These are phyloP conservation scores for Palythoa caribaeorum DNA, from an alignment of 92 coral and sea anemone genomes.

Conservation along the genomic window DNA sequence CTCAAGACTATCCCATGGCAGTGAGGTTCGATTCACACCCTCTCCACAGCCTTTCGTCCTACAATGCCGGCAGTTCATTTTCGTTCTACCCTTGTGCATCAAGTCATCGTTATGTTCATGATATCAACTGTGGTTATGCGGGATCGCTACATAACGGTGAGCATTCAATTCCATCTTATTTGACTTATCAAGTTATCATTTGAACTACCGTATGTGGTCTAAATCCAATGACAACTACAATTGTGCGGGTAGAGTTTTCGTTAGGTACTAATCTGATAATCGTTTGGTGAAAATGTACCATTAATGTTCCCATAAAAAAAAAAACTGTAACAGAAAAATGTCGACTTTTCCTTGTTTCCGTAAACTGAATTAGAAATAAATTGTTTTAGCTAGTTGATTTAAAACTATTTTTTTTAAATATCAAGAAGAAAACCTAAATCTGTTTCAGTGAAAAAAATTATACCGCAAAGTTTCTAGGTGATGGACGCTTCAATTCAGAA, in stretches of 20 bases:
- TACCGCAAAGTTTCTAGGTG: not conserved
- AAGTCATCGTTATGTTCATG: constrained; percentile 90
- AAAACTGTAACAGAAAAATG: not conserved
- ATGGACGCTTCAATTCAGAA: not conserved
- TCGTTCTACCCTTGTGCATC: constrained; percentile 90
- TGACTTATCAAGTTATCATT: constrained; percentile 23
- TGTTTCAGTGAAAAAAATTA: not conserved
- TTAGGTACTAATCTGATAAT: not conserved
- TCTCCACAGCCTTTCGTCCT: constrained; percentile 81
- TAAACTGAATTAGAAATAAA: not conserved
- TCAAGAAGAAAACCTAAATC: not conserved
- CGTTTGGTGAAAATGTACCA: not conserved
- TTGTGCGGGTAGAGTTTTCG: not conserved
- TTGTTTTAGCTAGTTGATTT: not conserved
- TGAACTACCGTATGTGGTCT: not conserved
- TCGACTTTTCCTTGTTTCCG: not conserved
- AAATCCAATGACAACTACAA: not conserved
- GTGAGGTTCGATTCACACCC: constrained; percentile 90
- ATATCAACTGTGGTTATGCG: constrained; percentile 86
- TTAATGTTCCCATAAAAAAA: not conserved
- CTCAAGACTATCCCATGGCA: constrained; percentile 88
- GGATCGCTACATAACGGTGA: constrained; percentile 87
- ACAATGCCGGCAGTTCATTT: constrained; percentile 74
- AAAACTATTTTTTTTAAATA: not conserved
- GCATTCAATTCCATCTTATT: constrained; percentile 14